Evolutionary conservation across 2,888 invertebrate genomes (phyloP).

Genomic region (Conus canariensis): DNA sequence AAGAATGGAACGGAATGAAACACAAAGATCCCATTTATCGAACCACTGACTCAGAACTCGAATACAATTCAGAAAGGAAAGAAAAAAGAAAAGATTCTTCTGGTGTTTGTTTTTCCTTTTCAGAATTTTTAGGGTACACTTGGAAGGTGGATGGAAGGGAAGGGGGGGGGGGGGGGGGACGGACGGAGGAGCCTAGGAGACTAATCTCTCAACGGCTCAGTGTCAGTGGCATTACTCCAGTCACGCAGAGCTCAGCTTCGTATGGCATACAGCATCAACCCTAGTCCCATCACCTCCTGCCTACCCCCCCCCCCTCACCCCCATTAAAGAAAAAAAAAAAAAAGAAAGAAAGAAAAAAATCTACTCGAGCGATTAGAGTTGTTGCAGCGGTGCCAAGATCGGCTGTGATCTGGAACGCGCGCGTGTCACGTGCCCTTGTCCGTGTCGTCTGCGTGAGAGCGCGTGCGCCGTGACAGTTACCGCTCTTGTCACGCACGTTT

Average conservation of each 20-base stretch:
- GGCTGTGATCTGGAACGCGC: not conserved
- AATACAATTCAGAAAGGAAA: too few relatives aligned
- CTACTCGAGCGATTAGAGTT: not conserved
- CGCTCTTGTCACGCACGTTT: conserved; percentile 17
- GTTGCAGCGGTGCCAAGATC: not conserved
- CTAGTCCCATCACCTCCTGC: not conserved
- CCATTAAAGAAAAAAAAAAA: too few relatives aligned
- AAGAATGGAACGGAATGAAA: too few relatives aligned
- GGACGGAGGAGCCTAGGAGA: not conserved
- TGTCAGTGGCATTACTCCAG: not conserved
- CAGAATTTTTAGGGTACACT: too few relatives aligned
- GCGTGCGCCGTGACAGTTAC: conserved; percentile 9
- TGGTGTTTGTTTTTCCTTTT: too few relatives aligned
- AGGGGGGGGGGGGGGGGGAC: not conserved
- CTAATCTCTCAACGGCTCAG: not conserved
- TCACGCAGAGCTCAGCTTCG: not conserved
- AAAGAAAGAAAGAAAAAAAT: not conserved
- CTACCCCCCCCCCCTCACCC: not conserved
- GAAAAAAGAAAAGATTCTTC: too few relatives aligned
- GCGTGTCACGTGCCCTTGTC: conserved; percentile 11
- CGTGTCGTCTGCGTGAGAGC: conserved; percentile 3
- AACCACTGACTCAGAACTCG: too few relatives aligned
- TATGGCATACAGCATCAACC: not conserved
- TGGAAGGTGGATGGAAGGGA: not conserved
- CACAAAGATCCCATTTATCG: too few relatives aligned